phyloP scores from a whole-genome alignment of 2,888 invertebrate species.

The Tetheella fluctuosa region DNA sequence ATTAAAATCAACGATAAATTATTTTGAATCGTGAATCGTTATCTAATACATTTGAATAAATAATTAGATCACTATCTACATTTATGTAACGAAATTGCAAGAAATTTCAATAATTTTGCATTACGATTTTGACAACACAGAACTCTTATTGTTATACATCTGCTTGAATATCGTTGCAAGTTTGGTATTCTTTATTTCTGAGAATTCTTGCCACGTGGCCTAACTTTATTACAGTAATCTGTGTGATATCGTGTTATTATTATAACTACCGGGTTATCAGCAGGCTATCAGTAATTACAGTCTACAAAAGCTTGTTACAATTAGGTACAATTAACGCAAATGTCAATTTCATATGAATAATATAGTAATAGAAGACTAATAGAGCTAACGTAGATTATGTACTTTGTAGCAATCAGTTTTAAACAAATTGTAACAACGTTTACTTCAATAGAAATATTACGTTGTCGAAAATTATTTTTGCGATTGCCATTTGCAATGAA shows the following conservation, averaged over 20 bases:
- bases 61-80: slow-evolving; percentile 50
- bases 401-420: too few relatives aligned
- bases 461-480: too few relatives aligned
- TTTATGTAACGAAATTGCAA: slow-evolving; percentile 47
- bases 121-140: slow-evolving; percentile 20
- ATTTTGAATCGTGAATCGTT: slow-evolving; percentile 16
- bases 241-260: background rate
- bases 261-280: background rate
- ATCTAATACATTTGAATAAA: slow-evolving; percentile 48
- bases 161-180: background rate
- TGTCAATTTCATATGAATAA: background rate
- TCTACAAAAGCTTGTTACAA: background rate
- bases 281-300: background rate
- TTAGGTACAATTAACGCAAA: background rate
- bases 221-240: background rate
- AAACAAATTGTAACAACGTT: too few relatives aligned
- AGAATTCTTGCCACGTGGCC: background rate
- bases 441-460: too few relatives aligned
- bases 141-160: background rate
- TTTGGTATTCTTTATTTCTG: background rate
- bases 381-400: too few relatives aligned
- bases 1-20: background rate
- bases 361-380: too few relatives aligned
- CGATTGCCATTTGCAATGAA: too few relatives aligned
- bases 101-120: slow-evolving; percentile 66